A percentile compares a stretch with the other conserved stretches of the same genome.
phyloP scores from a whole-genome alignment of 2,113 vertebrate genomes.

The Muntiacus muntjak region DNA sequence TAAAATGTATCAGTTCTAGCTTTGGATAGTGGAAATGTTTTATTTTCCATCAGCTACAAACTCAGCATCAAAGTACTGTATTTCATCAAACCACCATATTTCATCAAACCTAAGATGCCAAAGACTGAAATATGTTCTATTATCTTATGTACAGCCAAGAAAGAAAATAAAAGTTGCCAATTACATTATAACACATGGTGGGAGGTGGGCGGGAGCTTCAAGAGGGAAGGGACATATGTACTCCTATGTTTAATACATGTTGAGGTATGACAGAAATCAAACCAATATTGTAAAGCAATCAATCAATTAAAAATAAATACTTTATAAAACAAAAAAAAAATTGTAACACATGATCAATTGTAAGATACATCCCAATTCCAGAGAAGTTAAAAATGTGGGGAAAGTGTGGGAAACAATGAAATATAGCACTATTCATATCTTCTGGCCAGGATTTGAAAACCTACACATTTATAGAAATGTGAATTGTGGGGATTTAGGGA shows the following conservation, averaged over 20 bases:
- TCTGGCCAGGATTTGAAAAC: background rate
- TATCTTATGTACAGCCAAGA: background rate
- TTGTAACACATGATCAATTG: background rate
- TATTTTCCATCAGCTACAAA: conserved; percentile 8
- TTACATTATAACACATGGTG: background rate
- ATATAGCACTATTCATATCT: background rate
- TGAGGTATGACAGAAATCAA: background rate
- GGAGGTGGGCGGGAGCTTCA: background rate
- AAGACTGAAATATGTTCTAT: background rate
- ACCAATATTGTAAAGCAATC: background rate
- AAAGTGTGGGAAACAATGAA: background rate
- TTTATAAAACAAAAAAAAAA: background rate
- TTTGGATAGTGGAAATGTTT: background rate
- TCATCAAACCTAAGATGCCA: background rate
- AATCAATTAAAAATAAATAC: background rate
- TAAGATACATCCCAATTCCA: background rate
- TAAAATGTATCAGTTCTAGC: background rate
- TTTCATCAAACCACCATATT: background rate
- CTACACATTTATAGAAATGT: background rate
- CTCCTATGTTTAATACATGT: background rate
- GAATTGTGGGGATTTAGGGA: background rate
- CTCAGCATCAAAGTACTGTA: background rate
- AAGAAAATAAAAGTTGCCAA: background rate
- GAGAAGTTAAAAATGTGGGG: background rate
- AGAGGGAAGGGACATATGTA: background rate